Percentiles rank a stretch among this genome's conserved stretches.
Evolutionary conservation across 2,888 invertebrate genomes (phyloP).

Genomic region (Petrolisthes manimaculis): DNA sequence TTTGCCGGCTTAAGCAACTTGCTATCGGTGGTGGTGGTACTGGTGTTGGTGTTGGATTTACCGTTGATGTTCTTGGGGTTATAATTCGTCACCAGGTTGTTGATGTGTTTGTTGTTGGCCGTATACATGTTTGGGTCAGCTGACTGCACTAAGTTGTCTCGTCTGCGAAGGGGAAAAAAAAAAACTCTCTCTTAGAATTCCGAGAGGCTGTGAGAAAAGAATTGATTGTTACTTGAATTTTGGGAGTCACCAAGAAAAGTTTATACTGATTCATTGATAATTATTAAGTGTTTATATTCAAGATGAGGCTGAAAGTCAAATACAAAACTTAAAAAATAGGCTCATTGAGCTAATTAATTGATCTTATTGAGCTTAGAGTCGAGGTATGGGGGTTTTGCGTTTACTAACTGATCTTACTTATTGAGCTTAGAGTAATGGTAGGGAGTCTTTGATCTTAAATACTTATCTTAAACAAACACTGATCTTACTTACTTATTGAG

Average conservation of each 20-base stretch:
- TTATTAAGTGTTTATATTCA: too few species aligned
- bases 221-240: background rate
- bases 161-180: conserved; percentile 49
- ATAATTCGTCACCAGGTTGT: conserved; percentile 65
- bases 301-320: too few species aligned
- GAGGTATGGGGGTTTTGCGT: too few species aligned
- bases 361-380: too few species aligned
- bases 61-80: conserved; percentile 66
- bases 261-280: too few species aligned
- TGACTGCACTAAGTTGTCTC: conserved; percentile 60
- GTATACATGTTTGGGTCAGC: conserved; percentile 66
- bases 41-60: conserved; percentile 64
- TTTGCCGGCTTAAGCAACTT: conserved; percentile 65
- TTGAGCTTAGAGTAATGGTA: too few species aligned
- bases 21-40: conserved; percentile 59
- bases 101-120: conserved; percentile 66
- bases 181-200: background rate
- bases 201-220: background rate
- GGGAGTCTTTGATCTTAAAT: background rate
- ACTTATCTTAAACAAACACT: background rate
- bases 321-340: too few species aligned
- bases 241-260: background rate
- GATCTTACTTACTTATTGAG: conserved; percentile 62
- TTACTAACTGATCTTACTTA: too few species aligned
- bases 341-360: too few species aligned